Conservation (phyloP, 2,888 invertebrate species). For the Mythimna lalbum region DNA sequence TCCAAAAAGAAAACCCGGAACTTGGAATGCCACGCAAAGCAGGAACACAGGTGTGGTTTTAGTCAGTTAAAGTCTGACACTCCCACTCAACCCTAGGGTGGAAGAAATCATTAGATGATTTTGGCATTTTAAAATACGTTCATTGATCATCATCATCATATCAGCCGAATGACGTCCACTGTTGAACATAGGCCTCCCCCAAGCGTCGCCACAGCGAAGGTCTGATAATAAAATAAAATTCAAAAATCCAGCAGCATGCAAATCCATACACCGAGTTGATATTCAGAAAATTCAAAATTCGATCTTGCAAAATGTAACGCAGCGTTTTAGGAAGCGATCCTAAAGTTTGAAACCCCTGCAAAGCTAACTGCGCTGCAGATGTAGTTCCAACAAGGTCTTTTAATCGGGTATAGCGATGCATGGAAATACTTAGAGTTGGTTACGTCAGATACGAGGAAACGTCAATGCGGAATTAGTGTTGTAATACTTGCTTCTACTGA, state of each 20-base stretch:
- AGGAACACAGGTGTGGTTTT: too few species aligned
- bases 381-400: constrained; percentile 30
- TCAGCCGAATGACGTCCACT: too few species aligned
- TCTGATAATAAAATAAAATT: too few species aligned
- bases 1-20: too few species aligned
- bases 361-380: constrained; percentile 46
- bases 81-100: too few species aligned
- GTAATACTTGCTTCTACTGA: background rate
- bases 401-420: constrained; percentile 4
- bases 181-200: too few species aligned
- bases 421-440: constrained; percentile 7
- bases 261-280: background rate
- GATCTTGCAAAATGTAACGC: constrained; percentile 16
- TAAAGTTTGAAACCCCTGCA: constrained; percentile 26
- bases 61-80: too few species aligned
- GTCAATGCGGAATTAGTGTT: background rate
- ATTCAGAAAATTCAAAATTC: background rate
- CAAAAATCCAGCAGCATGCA: background rate
- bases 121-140: too few species aligned
- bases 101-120: too few species aligned
- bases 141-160: too few species aligned
- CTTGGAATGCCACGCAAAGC: too few species aligned
- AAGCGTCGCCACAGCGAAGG: too few species aligned
- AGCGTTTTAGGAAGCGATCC: background rate
- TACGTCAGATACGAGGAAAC: background rate